A percentile compares a stretch with the other conserved stretches of the same genome.
phyloP scores from a whole-genome alignment of 1,140 invertebrate species.

The Yoshiicerus persimilis region DNA sequence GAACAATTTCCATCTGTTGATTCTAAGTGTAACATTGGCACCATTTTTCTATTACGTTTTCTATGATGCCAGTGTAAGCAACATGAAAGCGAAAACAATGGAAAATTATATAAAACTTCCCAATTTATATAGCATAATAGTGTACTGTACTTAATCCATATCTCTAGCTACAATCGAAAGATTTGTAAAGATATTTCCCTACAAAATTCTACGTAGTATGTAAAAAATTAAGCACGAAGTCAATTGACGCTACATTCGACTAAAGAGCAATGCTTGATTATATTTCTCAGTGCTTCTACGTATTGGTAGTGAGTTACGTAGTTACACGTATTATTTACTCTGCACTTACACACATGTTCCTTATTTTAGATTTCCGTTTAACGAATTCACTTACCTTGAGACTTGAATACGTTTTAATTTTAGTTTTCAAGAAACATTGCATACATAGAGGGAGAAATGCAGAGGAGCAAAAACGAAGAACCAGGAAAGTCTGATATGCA shows the following conservation, averaged over 20 bases:
- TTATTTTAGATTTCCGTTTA: background rate
- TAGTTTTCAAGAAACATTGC: background rate
- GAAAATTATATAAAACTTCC: background rate
- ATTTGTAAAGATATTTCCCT: no score
- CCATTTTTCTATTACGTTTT: background rate
- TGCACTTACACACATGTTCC: background rate
- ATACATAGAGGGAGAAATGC: background rate
- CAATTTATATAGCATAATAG: background rate
- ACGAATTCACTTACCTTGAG: background rate
- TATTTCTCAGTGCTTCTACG: no score
- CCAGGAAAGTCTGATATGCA: background rate
- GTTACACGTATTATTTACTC: no score
- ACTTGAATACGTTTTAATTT: background rate
- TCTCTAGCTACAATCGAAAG: no score
- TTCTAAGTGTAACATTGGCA: background rate
- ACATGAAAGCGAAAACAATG: background rate
- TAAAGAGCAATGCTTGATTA: background rate
- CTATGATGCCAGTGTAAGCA: no score
- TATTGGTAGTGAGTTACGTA: no score
- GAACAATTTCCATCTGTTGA: no score
- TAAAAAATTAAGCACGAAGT: background rate
- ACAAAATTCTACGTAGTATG: background rate
- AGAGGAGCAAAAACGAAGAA: background rate
- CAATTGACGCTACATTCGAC: no score
- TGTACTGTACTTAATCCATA: background rate